Percentiles rank a stretch among this genome's conserved stretches.
Evolutionary conservation across 2,797 vertebrate species (phyloP).

Genomic region (Lacerta bilineata): DNA sequence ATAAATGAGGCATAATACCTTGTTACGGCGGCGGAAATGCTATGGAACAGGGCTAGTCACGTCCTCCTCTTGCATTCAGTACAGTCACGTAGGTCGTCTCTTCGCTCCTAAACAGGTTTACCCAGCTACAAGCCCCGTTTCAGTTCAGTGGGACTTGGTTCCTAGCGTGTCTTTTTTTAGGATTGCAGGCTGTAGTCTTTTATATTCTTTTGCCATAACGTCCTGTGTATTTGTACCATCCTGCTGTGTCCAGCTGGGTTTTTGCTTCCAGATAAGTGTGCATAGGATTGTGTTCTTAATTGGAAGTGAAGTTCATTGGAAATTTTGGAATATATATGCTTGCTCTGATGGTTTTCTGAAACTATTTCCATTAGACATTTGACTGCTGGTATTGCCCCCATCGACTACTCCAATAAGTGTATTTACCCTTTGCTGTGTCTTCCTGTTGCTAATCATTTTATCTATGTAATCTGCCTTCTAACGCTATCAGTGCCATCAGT

Average conservation of each 20-base stretch:
- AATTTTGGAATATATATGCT: neutral
- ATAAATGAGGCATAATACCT: neutral
- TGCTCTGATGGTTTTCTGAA: neutral
- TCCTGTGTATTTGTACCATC: neutral
- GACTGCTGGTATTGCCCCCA: neutral
- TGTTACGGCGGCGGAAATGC: neutral
- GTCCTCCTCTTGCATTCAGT: neutral
- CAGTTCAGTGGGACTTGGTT: neutral
- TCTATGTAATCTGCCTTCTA: neutral
- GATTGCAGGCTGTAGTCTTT: neutral
- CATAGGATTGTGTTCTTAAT: neutral
- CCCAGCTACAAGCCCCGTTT: neutral
- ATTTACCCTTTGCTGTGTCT: neutral
- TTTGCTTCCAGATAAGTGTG: neutral
- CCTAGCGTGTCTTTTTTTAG: neutral
- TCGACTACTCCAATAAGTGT: neutral
- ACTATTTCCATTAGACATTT: neutral
- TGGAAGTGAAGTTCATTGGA: neutral
- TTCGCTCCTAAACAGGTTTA: neutral
- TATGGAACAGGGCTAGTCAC: neutral
- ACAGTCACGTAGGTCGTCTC: neutral
- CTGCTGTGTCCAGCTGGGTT: too few relatives aligned
- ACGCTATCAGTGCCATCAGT: neutral
- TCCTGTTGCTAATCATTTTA: neutral
- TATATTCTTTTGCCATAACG: neutral